Base-by-base conservation (phyloP, 2,888 invertebrate species). In the Sinodicranocentrus sp. region DNA sequence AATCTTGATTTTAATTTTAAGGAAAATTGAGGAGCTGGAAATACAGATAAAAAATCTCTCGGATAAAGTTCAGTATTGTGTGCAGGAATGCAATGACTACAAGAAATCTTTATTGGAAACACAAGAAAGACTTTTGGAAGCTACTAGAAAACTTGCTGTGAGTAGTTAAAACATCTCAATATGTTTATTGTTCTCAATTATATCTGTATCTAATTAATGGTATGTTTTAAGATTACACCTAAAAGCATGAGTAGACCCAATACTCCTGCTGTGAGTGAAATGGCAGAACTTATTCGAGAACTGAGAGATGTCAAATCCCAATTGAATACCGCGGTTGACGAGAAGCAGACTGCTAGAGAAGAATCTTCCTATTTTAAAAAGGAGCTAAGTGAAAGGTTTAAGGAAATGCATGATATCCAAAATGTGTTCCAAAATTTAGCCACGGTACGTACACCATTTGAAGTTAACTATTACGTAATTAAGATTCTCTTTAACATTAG, bases 381-480 rank as follows among this genome's bases (percentile, higher is more conserved):
- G 25, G 87, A 88, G 67, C 67, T 88, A 0, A 73, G 82, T 26
- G 85, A 85, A 59, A 70, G 87, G 3, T 63, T 87, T 13, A 65
- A 70, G 15, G 85, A 87, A 73, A 84, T 88, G 84, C 78, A 86
- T 54, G 86, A 88, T 52, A 87, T 87, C 77, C 87, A 87, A 54
- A 76, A 78, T 43, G 59, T 84, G 21, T 72, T 88, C 13, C 83
- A 86, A 33, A 85, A 65, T 67, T 65, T 88, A 23, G 85, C 84
- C 68, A 75, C 80, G 52, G 88, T 88, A 84, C 57, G 57, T 23
- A 19, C n/a, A 59, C n/a, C n/a, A n/a, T 13, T 23, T 48, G 48
- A 15, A 10, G 15, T 70, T 70, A 21, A 19, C 5, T 5, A 39
- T 8, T 39, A 13, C 39, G 13, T 8, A 39, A 44, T 44, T 44